These are phyloP conservation scores for Enteromius trimaculatus DNA, from an alignment of 2,797 vertebrate genomes.

Conservation along the genomic window DNA sequence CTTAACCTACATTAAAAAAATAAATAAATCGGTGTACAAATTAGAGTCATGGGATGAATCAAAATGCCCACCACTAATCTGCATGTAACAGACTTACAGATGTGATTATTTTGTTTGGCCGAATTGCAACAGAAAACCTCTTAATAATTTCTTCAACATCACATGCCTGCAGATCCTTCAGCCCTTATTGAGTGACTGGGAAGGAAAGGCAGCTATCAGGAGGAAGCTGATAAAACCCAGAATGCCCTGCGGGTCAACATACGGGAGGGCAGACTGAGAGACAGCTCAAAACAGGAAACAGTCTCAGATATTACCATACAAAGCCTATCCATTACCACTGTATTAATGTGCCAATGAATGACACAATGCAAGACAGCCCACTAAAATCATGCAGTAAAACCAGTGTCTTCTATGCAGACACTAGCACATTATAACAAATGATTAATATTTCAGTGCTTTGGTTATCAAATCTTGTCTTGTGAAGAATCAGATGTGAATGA, in stretches of 20 bases:
- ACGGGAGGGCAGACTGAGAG: slow-evolving; percentile 23
- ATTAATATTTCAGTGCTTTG: background rate
- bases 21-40: too few relatives aligned
- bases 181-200: slow-evolving; percentile 59
- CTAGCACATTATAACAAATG: background rate
- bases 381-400: background rate
- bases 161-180: background rate
- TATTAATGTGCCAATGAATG: background rate
- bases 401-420: background rate
- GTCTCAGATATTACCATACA: slow-evolving; percentile 25
- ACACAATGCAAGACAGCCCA: background rate
- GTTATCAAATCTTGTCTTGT: background rate
- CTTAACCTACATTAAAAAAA: too few relatives aligned
- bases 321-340: background rate
- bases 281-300: slow-evolving; percentile 63
- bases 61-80: background rate
- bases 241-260: slow-evolving; percentile 48
- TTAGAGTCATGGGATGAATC: background rate
- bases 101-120: background rate
- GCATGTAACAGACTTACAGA: background rate
- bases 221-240: slow-evolving; percentile 78
- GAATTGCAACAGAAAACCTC: background rate
- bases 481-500: background rate
- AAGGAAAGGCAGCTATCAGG: slow-evolving; percentile 75
- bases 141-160: background rate